These are phyloP conservation scores for Amphiprion ocellaris DNA, from an alignment of 2,113 vertebrate species.

Conservation along the genomic window DNA sequence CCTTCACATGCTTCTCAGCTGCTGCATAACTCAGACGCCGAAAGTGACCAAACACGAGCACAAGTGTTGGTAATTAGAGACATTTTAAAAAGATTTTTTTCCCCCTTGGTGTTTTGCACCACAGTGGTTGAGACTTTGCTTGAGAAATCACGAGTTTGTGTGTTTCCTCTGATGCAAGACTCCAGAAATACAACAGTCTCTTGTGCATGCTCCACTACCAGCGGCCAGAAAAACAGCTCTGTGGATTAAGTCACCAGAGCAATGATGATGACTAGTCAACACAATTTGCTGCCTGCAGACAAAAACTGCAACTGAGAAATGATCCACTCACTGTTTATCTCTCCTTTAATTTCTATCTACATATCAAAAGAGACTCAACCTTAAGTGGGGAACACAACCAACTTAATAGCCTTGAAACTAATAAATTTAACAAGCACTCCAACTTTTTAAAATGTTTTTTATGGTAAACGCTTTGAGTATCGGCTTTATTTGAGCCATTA, in stretches of 20 bases:
- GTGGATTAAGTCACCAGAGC: conserved; percentile 66
- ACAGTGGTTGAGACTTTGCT: conserved; percentile 24
- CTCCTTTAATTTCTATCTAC: conserved; percentile 36
- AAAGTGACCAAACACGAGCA: conserved; percentile 21
- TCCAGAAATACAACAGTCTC: conserved; percentile 65
- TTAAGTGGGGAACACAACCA: conserved; percentile 9
- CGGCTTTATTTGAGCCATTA: conserved; percentile 1
- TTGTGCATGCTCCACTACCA: conserved; percentile 48
- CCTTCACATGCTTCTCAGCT: not conserved
- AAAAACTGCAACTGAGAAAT: conserved; percentile 19
- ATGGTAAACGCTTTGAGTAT: conserved; percentile 3
- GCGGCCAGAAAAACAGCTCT: conserved; percentile 61
- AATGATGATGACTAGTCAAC: conserved; percentile 58
- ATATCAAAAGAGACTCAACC: conserved; percentile 46
- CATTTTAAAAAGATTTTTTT: not conserved
- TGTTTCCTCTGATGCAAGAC: conserved; percentile 72
- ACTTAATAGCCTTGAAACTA: conserved; percentile 21
- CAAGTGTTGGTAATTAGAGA: conserved; percentile 33
- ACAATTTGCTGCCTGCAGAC: conserved; percentile 52
- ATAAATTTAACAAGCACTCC: not conserved
- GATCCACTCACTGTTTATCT: conserved; percentile 28
- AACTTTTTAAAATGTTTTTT: not conserved
- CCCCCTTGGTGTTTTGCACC: conserved; percentile 3
- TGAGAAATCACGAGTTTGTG: conserved; percentile 19
- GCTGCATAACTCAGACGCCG: not conserved